phyloP scores from a whole-genome alignment of 2,113 vertebrate genomes.

The Caranx melampygus region DNA sequence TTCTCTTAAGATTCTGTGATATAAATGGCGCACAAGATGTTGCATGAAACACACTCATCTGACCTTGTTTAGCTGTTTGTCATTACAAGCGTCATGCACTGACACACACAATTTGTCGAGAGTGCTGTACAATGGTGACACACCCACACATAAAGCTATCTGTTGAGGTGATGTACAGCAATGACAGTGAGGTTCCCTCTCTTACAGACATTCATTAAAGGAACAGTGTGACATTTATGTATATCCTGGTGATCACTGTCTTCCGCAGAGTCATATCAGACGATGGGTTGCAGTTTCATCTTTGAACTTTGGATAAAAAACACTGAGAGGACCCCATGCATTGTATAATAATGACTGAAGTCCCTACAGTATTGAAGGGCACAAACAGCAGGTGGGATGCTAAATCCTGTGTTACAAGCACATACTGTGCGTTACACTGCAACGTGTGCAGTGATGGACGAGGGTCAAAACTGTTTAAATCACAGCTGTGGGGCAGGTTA shows the following conservation, averaged over 20 bases:
- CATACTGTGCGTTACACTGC: background rate
- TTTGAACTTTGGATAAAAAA: background rate
- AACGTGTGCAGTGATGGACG: background rate
- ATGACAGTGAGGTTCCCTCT: constrained; percentile 57
- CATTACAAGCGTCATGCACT: constrained; percentile 57
- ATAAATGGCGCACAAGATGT: constrained; percentile 31
- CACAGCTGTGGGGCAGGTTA: background rate
- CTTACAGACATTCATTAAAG: constrained; percentile 40
- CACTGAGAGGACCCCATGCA: background rate
- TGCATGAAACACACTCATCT: constrained; percentile 38
- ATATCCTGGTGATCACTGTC: constrained; percentile 10
- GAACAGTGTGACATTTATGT: constrained; percentile 41
- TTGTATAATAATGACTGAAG: background rate
- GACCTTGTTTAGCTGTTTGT: constrained; percentile 41
- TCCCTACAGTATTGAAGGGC: background rate
- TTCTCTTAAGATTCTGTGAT: constrained; percentile 31
- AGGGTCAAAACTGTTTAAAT: background rate
- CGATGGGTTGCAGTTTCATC: constrained; percentile 14
- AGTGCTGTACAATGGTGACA: constrained; percentile 70
- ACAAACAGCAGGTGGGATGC: background rate
- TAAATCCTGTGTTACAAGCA: background rate
- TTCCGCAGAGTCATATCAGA: constrained; percentile 3
- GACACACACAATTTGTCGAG: constrained; percentile 52
- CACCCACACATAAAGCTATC: constrained; percentile 69
- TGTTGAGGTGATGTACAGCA: constrained; percentile 73